These are phyloP conservation scores for Sussaba pulchella DNA, from an alignment of 2,888 invertebrate species.

Conservation along the genomic window DNA sequence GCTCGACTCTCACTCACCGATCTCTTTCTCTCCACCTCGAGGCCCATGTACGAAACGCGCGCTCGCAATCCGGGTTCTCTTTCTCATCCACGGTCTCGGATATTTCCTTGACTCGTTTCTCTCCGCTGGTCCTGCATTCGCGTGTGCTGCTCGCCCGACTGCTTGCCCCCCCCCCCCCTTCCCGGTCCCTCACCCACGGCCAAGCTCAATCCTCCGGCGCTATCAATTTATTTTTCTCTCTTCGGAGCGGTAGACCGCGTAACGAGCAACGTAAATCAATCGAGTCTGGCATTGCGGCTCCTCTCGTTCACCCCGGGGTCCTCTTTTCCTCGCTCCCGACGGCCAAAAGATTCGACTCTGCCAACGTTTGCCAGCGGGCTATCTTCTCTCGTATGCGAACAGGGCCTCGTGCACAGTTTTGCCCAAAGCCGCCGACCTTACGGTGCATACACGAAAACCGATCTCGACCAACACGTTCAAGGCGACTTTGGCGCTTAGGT, in stretches of 20 bases:
- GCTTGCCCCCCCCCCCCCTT: conserved; percentile 40
- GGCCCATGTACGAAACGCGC: conserved; percentile 2
- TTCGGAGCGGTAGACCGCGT: conserved; percentile 83
- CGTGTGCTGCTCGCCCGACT: conserved; percentile 54
- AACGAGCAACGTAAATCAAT: conserved; percentile 85
- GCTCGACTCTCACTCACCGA: conserved; percentile 31
- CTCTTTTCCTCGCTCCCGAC: conserved; percentile 42
- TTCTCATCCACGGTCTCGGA: conserved; percentile 26
- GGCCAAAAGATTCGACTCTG: conserved; percentile 39
- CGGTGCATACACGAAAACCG: neutral
- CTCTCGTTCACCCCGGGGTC: conserved; percentile 67
- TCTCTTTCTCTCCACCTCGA: conserved; percentile 18
- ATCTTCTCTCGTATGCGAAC: conserved; percentile 47
- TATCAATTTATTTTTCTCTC: conserved; percentile 81
- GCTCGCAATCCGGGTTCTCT: neutral
- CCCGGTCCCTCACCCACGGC: too few species aligned
- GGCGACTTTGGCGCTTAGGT: too few species aligned
- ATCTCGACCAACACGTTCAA: conserved; percentile 13
- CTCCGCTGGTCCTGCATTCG: conserved; percentile 40
- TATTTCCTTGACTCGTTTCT: conserved; percentile 12
- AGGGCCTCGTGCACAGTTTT: conserved; percentile 1
- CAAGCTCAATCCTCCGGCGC: conserved; percentile 65
- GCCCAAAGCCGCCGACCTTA: neutral
- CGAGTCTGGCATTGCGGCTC: conserved; percentile 82
- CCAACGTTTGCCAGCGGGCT: conserved; percentile 47